A percentile compares a stretch with the other conserved stretches of the same genome.
Evolutionary conservation across 1,140 invertebrate genomes (phyloP).

Genomic region (Anastatus disparis): DNA sequence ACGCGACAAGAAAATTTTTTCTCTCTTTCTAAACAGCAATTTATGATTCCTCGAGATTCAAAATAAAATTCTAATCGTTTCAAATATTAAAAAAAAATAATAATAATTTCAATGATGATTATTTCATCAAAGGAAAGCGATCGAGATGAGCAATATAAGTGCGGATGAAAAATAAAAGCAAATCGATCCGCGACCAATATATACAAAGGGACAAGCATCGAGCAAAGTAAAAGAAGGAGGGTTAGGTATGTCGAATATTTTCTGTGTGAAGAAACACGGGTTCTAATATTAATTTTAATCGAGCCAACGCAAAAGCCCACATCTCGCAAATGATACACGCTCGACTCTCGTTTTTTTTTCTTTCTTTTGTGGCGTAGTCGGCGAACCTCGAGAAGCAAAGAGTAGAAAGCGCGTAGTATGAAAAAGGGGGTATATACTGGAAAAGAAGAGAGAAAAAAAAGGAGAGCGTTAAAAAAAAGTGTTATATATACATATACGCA

Average conservation of each 20-base stretch:
- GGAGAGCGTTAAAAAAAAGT: slow-evolving; percentile 45
- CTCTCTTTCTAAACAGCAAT: slow-evolving; percentile 2
- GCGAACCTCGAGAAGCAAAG: slow-evolving; percentile 5
- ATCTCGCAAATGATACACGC: slow-evolving; percentile 49
- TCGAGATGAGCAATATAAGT: neutral
- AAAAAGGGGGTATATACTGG: slow-evolving; percentile 36
- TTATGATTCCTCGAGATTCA: neutral
- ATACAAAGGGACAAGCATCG: slow-evolving; percentile 29
- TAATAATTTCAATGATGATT: too few relatives aligned
- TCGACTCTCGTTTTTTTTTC: slow-evolving; percentile 45
- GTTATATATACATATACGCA: slow-evolving; percentile 38
- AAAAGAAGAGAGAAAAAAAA: slow-evolving; percentile 41
- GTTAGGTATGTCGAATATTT: slow-evolving; percentile 51
- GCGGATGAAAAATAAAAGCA: neutral
- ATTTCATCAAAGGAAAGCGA: neutral
- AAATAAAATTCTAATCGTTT: neutral
- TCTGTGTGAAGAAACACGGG: slow-evolving; percentile 63
- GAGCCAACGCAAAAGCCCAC: slow-evolving; percentile 53
- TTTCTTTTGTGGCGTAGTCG: slow-evolving; percentile 43
- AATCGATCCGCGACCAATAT: slow-evolving; percentile 11
- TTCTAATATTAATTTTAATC: slow-evolving; percentile 66
- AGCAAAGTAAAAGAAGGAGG: neutral
- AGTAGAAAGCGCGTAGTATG: slow-evolving; percentile 3
- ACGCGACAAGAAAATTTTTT: neutral
- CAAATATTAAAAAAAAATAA: too few relatives aligned